Conservation (phyloP, 2,888 invertebrate genomes). For the Caenorhabditis sulstoni region DNA sequence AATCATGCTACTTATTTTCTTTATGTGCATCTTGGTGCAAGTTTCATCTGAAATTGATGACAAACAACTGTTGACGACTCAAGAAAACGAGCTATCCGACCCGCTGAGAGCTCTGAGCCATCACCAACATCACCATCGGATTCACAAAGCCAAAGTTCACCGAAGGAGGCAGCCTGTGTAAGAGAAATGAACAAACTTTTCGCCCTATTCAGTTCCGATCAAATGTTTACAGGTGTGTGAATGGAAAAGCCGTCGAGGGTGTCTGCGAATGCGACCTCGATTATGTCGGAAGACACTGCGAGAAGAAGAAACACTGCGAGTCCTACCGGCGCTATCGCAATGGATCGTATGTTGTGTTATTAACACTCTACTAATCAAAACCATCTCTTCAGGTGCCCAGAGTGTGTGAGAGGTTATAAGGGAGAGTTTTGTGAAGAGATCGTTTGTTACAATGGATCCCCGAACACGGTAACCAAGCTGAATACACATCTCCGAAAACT, state of each 20-base stretch:
- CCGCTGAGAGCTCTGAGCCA: conserved; percentile 5
- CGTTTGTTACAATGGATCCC: conserved; percentile 71
- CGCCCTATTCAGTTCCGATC: neutral
- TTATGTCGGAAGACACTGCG: conserved; percentile 75
- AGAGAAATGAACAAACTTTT: conserved; percentile 11
- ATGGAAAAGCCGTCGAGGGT: conserved; percentile 70
- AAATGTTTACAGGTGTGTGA: conserved; percentile 68
- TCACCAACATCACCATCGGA: conserved; percentile 40
- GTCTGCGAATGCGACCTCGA: conserved; percentile 73
- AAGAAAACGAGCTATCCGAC: too few relatives aligned
- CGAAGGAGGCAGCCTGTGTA: conserved; percentile 43
- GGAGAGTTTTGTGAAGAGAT: conserved; percentile 73
- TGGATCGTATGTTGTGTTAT: conserved; percentile 66
- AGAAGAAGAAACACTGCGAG: conserved; percentile 71
- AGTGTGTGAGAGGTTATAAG: conserved; percentile 68
- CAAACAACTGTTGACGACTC: neutral
- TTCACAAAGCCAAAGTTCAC: conserved; percentile 32
- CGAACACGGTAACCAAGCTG: conserved; percentile 19
- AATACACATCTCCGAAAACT: neutral
- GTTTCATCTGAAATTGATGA: conserved; percentile 34
- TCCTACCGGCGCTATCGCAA: conserved; percentile 64
- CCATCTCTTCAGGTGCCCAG: conserved; percentile 61
- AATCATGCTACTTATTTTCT: neutral
- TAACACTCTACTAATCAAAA: neutral
- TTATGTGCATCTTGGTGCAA: neutral